phyloP scores from a whole-genome alignment of 2,888 invertebrate genomes.

The Drosophila birchii region DNA sequence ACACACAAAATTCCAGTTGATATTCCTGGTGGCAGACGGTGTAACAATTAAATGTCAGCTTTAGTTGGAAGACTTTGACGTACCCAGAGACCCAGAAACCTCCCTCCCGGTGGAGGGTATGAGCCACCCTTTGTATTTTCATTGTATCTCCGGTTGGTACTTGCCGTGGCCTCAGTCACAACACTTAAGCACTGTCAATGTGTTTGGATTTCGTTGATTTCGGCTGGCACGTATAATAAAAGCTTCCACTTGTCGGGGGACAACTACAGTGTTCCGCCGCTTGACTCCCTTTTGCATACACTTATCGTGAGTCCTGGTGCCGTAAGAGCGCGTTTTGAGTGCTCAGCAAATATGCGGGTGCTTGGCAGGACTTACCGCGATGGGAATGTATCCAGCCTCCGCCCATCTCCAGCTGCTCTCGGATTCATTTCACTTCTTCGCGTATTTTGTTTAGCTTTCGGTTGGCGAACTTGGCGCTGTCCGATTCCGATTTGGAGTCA shows the following conservation, averaged over 20 bases:
- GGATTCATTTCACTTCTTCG: slow-evolving; percentile 28
- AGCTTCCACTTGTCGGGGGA: slow-evolving; percentile 2
- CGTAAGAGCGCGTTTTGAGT: slow-evolving; percentile 53
- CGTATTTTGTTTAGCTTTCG: slow-evolving; percentile 19
- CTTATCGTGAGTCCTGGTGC: slow-evolving; percentile 27
- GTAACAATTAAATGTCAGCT: background rate
- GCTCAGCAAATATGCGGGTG: slow-evolving; percentile 58
- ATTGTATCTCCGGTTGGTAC: slow-evolving; percentile 1
- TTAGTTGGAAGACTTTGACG: background rate
- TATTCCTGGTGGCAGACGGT: background rate
- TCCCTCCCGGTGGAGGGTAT: background rate
- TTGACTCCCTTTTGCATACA: slow-evolving; percentile 58
- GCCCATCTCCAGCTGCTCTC: slow-evolving; percentile 13
- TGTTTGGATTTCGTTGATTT: slow-evolving; percentile 67
- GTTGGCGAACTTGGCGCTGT: slow-evolving; percentile 23
- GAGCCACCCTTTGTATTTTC: background rate
- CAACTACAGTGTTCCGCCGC: slow-evolving; percentile 34
- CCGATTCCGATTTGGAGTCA: slow-evolving; percentile 25
- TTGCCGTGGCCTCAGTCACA: slow-evolving; percentile 35
- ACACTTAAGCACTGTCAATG: slow-evolving; percentile 62
- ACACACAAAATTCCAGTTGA: background rate
- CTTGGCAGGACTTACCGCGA: slow-evolving; percentile 51
- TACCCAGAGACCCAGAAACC: background rate
- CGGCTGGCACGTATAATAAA: slow-evolving; percentile 36
- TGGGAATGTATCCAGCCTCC: slow-evolving; percentile 8